A percentile compares a stretch with the other conserved stretches of the same genome.
These are phyloP conservation scores for Eilema sororculum DNA, from an alignment of 2,888 invertebrate genomes.

Conservation along the genomic window DNA sequence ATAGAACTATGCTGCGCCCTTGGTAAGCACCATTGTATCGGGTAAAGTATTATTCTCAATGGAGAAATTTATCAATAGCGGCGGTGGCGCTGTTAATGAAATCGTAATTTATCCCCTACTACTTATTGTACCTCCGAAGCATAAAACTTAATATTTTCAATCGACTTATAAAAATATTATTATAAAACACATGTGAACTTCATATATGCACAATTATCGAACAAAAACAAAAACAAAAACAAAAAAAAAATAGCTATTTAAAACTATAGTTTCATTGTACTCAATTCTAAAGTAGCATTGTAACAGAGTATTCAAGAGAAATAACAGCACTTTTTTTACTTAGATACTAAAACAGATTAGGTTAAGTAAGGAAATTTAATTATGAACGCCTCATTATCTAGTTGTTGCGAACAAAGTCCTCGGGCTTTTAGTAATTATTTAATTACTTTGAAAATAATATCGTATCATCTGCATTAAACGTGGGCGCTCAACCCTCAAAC, in stretches of 20 bases:
- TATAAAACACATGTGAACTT: neutral
- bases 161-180: neutral
- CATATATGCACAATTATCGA: neutral
- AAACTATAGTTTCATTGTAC: neutral
- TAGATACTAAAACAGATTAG: slow-evolving; percentile 12
- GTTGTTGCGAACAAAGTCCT: slow-evolving; percentile 4
- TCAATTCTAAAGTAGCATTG: slow-evolving; percentile 1
- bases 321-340: neutral
- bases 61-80: too few relatives aligned
- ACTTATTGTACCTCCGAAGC: neutral
- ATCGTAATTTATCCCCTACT: neutral
- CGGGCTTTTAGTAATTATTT: slow-evolving; percentile 15
- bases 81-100: neutral
- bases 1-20: too few relatives aligned
- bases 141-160: neutral
- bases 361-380: slow-evolving; percentile 15
- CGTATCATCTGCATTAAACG: slow-evolving; percentile 32
- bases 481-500: slow-evolving; percentile 30
- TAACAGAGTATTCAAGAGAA: neutral
- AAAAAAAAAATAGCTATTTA: neutral
- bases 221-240: neutral
- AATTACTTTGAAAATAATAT: slow-evolving; percentile 36
- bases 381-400: slow-evolving; percentile 13
- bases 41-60: too few relatives aligned
- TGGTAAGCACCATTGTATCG: too few relatives aligned